Evolutionary conservation across 2,113 vertebrate species (phyloP).

Genomic region (Aptenodytes forsteri): DNA sequence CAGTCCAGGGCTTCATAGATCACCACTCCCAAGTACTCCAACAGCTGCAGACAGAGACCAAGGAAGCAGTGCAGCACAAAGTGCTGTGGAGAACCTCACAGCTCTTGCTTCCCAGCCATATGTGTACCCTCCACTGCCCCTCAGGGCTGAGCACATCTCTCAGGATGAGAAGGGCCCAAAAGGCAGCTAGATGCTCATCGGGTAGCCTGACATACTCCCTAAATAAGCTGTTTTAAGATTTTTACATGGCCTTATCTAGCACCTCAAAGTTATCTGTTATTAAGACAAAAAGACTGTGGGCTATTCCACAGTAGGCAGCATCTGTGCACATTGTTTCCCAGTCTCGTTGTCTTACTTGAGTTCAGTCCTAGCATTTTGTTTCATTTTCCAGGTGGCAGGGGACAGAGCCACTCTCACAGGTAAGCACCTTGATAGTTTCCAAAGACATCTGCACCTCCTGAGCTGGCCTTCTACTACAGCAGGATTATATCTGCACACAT

Average conservation of each 20-base stretch:
- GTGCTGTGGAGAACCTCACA: not conserved
- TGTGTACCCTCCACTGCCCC: fast-evolving
- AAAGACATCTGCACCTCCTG: not conserved
- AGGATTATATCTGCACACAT: not conserved
- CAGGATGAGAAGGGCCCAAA: not conserved
- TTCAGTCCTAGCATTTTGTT: not conserved
- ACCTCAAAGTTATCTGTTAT: not conserved
- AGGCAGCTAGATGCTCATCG: not conserved
- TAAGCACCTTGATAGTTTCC: not conserved
- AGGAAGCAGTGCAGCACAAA: not conserved
- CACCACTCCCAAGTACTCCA: slow-evolving; percentile 67
- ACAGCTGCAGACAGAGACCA: slow-evolving; percentile 55
- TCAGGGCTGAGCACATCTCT: not conserved
- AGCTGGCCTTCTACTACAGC: not conserved
- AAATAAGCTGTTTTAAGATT: not conserved
- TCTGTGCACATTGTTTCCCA: not conserved
- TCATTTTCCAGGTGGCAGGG: not conserved
- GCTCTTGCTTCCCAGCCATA: not conserved
- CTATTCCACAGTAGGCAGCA: not conserved
- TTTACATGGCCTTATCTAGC: not conserved
- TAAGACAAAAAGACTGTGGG: not conserved
- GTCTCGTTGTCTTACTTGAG: not conserved
- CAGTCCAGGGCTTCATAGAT: slow-evolving; percentile 79
- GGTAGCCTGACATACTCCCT: not conserved
- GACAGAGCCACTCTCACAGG: not conserved